Conservation (phyloP, 1,140 invertebrate genomes). For the Aricia agestis region DNA sequence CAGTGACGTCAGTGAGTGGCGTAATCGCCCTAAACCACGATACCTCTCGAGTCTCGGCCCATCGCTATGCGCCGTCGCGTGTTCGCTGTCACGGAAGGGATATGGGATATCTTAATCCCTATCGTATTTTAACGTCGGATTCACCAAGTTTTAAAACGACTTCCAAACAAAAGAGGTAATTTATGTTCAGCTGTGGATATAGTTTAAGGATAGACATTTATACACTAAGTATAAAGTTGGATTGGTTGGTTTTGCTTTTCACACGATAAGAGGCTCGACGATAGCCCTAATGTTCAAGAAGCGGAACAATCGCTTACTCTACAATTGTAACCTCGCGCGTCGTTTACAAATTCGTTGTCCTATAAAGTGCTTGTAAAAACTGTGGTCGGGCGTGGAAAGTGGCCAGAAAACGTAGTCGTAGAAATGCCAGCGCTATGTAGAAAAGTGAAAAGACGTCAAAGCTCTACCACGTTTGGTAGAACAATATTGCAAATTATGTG, state of each 20-base stretch:
- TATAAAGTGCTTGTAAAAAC: background rate
- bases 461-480: too few species aligned
- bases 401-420: background rate
- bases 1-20: slow-evolving; percentile 26
- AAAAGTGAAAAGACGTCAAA: background rate
- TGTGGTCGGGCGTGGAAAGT: background rate
- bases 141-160: background rate
- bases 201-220: too few species aligned
- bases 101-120: background rate
- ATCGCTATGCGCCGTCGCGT: background rate
- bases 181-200: too few species aligned
- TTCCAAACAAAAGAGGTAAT: too few species aligned
- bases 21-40: slow-evolving; percentile 31
- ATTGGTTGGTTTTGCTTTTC: background rate
- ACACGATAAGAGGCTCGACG: background rate
- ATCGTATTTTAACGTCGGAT: background rate
- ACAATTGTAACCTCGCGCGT: background rate
- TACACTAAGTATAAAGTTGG: too few species aligned
- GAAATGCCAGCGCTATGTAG: background rate
- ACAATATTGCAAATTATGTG: too few species aligned
- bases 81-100: background rate
- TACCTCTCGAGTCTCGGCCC: slow-evolving; percentile 7
- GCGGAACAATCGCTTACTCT: background rate
- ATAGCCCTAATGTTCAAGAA: background rate
- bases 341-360: background rate